Evolutionary conservation across 2,113 vertebrate species (phyloP), one percentile per base, ranked within the genome.

Genomic region (Mixornis gularis): DNA sequence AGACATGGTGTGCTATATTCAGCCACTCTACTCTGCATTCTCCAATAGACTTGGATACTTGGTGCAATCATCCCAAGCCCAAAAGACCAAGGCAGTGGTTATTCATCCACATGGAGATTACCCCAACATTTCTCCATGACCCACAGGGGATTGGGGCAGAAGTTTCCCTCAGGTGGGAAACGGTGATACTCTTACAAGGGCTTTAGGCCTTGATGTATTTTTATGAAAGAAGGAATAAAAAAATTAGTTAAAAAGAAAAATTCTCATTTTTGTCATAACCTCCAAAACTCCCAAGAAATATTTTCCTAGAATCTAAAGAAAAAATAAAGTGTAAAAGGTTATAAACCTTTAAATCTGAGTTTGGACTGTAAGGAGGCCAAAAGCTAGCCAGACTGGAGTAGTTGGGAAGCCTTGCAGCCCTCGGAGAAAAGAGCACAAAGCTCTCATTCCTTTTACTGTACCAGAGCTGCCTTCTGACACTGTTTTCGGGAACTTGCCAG

Each of bases 401-500:
- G 52, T 3, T 74, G 44, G 15, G 64, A 74, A 95, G 43, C 86
- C 25, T 72, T 34, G 32, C 48, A 93, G 77, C 78, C 80, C 71
- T 87, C 9, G 3, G 38, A 87, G 81, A 83, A 85, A 90, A 76
- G 78, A 80, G 29, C 41, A 91, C 76, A 84, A 92, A 73, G 65
- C 88, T 85, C 74, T 32, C 59, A 80, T 95, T 85, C 76, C 60
- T 58, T 58, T 25, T 88, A 87, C 95, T 87, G 56, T 95, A 87
- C 85, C 4, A 0, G 81, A 93, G 85, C 83, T 85, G 65, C 88
- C 93, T 96, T 95, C 93, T 92, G 91, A 95, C 22, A 49, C 89
- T 90, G 68, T 90, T 96, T 96, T 91, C 64, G 6, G 94, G 93
- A 96, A 95, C 85, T 92, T 92, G 93, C 95, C 94, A 94, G 87